These are phyloP conservation scores for Orthosia gracilis DNA, from an alignment of 2,888 invertebrate species.

Conservation along the genomic window DNA sequence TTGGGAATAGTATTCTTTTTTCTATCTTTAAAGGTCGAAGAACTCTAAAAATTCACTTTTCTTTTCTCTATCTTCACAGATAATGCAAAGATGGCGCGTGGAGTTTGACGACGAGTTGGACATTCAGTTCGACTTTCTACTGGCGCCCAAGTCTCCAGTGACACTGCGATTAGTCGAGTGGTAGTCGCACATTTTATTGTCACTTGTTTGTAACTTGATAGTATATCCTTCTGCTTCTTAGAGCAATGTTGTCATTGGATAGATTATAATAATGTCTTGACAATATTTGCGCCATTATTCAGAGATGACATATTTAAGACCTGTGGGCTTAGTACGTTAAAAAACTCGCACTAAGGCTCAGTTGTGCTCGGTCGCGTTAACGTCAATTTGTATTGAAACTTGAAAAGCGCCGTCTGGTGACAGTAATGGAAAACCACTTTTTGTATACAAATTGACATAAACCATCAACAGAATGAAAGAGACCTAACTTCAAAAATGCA, in stretches of 20 bases:
- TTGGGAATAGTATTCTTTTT: too few relatives aligned
- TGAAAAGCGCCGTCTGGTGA: too few relatives aligned
- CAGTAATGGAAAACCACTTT: too few relatives aligned
- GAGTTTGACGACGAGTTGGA: slow-evolving; percentile 93
- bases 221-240: slow-evolving; percentile 28
- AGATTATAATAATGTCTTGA: slow-evolving; percentile 20
- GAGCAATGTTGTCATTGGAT: slow-evolving; percentile 19
- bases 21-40: too few relatives aligned
- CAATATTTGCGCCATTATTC: slow-evolving; percentile 16
- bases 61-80: slow-evolving; percentile 85
- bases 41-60: not conserved
- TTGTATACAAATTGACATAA: too few relatives aligned
- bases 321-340: too few relatives aligned
- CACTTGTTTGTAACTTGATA: slow-evolving; percentile 10
- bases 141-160: slow-evolving; percentile 95
- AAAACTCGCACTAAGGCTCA: too few relatives aligned
- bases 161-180: slow-evolving; percentile 93
- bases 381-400: too few relatives aligned
- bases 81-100: slow-evolving; percentile 94
- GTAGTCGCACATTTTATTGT: slow-evolving; percentile 65
- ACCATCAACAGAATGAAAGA: too few relatives aligned
- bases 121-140: slow-evolving; percentile 95
- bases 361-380: too few relatives aligned
- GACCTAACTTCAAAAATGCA: too few relatives aligned
- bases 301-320: slow-evolving; percentile 5